These are phyloP conservation scores for Cryptocheilus praepositus DNA, from an alignment of 2,888 invertebrate genomes.

Conservation along the genomic window DNA sequence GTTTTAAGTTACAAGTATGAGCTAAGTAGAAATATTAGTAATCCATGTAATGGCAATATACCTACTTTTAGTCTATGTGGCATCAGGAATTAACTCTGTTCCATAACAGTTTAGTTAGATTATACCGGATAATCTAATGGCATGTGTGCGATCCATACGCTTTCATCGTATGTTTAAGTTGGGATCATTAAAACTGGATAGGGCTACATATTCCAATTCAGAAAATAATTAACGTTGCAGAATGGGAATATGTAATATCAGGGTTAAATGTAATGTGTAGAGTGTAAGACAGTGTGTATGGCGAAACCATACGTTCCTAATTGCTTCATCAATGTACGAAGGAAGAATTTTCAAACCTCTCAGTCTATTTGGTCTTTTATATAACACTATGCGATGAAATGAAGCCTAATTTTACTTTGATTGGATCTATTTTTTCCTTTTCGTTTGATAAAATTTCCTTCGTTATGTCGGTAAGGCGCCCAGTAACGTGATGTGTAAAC, in stretches of 20 bases:
- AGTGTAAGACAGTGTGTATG: neutral
- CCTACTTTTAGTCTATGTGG: conserved; percentile 51
- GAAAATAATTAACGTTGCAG: neutral
- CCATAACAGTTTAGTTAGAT: conserved; percentile 55
- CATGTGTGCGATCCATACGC: too few species aligned
- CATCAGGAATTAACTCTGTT: conserved; percentile 69
- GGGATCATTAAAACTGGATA: neutral
- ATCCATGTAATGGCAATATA: conserved; percentile 30
- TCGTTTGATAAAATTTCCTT: conserved; percentile 10
- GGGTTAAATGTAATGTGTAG: conserved; percentile 1
- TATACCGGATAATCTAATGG: neutral
- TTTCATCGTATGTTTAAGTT: too few species aligned
- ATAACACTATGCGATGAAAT: conserved; percentile 13
- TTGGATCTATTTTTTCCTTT: too few species aligned
- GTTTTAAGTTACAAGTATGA: conserved; percentile 32
- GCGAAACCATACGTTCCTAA: too few species aligned
- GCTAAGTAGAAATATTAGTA: conserved; percentile 26
- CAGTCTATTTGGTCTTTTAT: conserved; percentile 16
- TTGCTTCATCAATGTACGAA: neutral
- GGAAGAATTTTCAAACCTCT: conserved; percentile 1
- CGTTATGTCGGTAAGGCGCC: conserved; percentile 12
- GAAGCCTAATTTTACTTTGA: neutral
- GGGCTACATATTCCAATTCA: conserved; percentile 3
- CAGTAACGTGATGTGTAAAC: conserved; percentile 15
- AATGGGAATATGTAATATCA: neutral